phyloP scores from a whole-genome alignment of 2,113 vertebrate species.

The Vicugna pacos region DNA sequence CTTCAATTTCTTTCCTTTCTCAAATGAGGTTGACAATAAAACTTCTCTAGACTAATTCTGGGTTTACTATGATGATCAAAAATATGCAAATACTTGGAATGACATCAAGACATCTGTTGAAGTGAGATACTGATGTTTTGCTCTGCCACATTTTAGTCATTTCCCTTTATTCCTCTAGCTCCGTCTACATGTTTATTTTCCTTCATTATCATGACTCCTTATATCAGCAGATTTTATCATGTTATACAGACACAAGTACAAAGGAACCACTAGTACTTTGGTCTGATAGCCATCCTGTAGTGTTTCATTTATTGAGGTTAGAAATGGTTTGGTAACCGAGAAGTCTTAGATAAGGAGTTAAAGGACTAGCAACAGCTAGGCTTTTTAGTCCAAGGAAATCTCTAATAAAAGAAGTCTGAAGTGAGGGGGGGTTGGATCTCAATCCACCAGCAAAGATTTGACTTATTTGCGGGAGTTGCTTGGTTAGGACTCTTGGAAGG shows the following conservation, averaged over 20 bases:
- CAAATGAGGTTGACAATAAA: not conserved
- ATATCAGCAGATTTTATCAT: not conserved
- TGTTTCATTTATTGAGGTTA: slow-evolving; percentile 10
- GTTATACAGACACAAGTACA: not conserved
- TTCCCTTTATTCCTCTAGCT: not conserved
- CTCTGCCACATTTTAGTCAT: not conserved
- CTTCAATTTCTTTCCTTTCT: not conserved
- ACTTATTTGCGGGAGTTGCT: not conserved
- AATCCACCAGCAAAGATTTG: not conserved
- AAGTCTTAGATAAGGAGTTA: not conserved
- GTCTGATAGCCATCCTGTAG: not conserved
- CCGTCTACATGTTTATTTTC: not conserved
- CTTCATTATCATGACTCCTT: not conserved
- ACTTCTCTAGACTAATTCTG: not conserved
- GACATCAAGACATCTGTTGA: not conserved
- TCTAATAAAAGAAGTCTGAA: not conserved
- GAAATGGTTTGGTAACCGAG: not conserved
- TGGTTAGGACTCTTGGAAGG: not conserved
- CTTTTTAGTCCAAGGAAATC: slow-evolving; percentile 27
- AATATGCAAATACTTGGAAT: not conserved
- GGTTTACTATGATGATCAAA: not conserved
- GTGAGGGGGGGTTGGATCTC: not conserved
- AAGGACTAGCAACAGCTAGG: not conserved
- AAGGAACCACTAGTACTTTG: slow-evolving; percentile 2
- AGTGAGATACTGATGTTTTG: not conserved